Evolutionary conservation across 1,140 invertebrate genomes (phyloP), one percentile per base, ranked within the genome.

Genomic region (Manduca sexta): DNA sequence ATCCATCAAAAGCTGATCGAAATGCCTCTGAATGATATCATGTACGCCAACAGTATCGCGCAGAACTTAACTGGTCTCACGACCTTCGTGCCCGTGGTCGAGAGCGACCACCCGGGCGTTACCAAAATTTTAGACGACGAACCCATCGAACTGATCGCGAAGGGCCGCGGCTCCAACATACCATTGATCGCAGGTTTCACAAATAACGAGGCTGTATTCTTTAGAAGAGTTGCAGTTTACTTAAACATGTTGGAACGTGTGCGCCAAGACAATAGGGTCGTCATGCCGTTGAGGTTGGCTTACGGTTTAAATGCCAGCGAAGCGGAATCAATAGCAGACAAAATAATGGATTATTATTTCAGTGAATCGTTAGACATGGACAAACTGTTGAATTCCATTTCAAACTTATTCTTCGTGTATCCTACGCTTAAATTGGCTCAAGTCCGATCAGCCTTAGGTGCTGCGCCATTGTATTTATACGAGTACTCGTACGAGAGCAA

Each of bases 111-210:
- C 34, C 50, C 60, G 6, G 68, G 65, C 4, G 58, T 77, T 4
- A 71, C 52, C 1, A 59, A 50, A n/a, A 56, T 84, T 2, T 45
- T 84, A 34, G 61, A 66, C 10, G 61, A 70, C 4, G 73, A 80
- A 6, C 76, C 80, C 2, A 60, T 69, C 42, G 34, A 48, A 0
- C 38, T 80, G 3, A 40, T 80, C 10, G 15, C 45, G 0, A 49
- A 56, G 15, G 76, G 73, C 2, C 44, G 49, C 21, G 74, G 74
- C 5, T 66, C 59, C 18, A 35, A 70, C 37, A 62, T 73, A 15
- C 76, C 78, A 0, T 34, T 80, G 2, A 37, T 84, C 1, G 52
- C 80, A 2, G 78, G 78, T 2, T 74, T 68, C 43, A 74, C 68
- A 0, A 47, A 55, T 13, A 47, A 42, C 0, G 80, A 84, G 49